Conservation (phyloP, 1,140 invertebrate genomes). For the Euura lappo region DNA sequence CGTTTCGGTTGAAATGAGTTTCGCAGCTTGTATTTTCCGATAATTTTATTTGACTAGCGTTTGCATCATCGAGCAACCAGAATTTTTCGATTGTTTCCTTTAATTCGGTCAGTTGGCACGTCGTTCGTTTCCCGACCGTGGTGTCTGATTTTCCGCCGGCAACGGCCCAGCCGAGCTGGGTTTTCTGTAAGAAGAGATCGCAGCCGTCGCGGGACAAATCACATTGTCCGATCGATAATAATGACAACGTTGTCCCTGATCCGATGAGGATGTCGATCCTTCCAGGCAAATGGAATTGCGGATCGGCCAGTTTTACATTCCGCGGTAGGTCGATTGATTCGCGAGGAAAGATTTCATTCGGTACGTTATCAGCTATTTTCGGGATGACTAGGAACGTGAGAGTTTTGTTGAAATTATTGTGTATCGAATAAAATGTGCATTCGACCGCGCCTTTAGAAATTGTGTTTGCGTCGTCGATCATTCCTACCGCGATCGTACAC, state of each 20-base stretch:
- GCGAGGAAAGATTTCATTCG: constrained; percentile 24
- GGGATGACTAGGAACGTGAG: constrained; percentile 27
- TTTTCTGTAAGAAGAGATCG: neutral
- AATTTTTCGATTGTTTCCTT: constrained; percentile 20
- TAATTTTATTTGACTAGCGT: neutral
- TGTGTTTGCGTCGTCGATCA: neutral
- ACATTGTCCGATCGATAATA: constrained; percentile 3
- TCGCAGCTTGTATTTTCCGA: constrained; percentile 5
- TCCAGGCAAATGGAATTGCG: constrained; percentile 7
- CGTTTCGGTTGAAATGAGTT: constrained; percentile 7
- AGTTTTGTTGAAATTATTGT: constrained; percentile 21
- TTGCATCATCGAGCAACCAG: constrained; percentile 22
- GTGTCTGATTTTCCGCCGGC: constrained; percentile 10
- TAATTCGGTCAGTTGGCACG: neutral
- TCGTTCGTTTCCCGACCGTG: neutral
- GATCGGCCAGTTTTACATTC: constrained; percentile 28
- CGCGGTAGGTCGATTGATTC: constrained; percentile 25
- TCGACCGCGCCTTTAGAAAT: neutral
- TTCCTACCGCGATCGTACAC: constrained; percentile 15
- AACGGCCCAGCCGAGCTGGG: too few relatives aligned
- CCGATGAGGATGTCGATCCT: constrained; percentile 13
- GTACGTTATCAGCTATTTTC: constrained; percentile 23
- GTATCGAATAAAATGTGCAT: constrained; percentile 1
- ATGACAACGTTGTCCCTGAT: neutral
- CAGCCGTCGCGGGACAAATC: constrained; percentile 1